Percentiles rank a stretch among this genome's conserved stretches.
Conservation (phyloP, 2,113 vertebrate species). For the Syrrhaptes paradoxus region DNA sequence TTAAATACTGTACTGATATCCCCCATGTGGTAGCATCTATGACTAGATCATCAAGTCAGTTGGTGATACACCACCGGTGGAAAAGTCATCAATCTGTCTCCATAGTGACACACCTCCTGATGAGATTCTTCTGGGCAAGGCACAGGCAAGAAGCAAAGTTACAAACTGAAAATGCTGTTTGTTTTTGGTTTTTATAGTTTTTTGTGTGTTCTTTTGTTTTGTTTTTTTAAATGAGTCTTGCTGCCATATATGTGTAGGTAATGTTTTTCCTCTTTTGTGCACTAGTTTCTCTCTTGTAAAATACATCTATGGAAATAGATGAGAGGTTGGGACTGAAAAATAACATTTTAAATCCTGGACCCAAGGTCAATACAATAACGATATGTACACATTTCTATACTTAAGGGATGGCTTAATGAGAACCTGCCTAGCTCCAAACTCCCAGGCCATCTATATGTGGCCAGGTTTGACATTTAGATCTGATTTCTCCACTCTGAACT, state of each 20-base stretch:
- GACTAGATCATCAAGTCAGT: neutral
- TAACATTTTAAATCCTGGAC: neutral
- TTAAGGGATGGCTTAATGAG: neutral
- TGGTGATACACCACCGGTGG: neutral
- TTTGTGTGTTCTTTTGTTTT: neutral
- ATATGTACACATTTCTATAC: neutral
- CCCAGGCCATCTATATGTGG: neutral
- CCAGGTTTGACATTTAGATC: neutral
- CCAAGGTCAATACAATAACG: neutral
- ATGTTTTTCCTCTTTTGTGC: neutral
- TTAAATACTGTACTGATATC: neutral
- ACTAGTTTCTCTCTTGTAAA: neutral
- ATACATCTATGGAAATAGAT: neutral
- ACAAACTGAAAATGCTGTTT: neutral
- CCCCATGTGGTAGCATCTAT: neutral
- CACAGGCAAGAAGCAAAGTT: neutral
- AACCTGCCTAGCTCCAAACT: neutral
- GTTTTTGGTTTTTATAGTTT: neutral
- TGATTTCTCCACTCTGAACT: neutral
- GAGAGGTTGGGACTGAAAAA: neutral
- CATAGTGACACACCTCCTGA: neutral
- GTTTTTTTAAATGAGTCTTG: neutral
- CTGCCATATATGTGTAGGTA: neutral
- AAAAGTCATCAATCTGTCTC: conserved; percentile 15
- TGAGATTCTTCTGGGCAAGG: neutral